Evolutionary conservation across 2,888 invertebrate species (phyloP).

Genomic region (Polietes domitor): DNA sequence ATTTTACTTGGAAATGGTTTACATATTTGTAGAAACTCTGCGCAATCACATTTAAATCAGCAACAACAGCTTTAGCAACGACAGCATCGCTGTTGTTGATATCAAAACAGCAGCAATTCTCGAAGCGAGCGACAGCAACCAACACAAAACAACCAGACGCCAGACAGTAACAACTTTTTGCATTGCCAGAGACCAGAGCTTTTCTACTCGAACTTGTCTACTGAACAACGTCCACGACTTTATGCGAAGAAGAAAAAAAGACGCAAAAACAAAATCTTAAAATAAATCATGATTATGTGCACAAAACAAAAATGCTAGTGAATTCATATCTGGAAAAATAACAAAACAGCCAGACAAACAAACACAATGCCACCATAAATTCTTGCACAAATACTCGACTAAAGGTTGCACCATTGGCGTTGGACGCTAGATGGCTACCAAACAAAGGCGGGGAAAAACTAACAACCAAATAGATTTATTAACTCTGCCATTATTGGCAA

Average conservation of each 20-base stretch:
- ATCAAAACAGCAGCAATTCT: not conserved
- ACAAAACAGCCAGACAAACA: constrained; percentile 3
- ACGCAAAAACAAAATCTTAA: not conserved
- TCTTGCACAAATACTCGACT: constrained; percentile 20
- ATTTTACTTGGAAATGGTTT: constrained; percentile 4
- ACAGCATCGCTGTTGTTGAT: constrained; percentile 4
- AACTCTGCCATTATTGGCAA: constrained; percentile 20
- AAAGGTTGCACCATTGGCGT: constrained; percentile 12
- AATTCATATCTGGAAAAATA: constrained; percentile 14
- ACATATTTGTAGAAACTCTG: not conserved
- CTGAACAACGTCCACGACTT: not conserved
- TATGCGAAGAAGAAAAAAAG: not conserved
- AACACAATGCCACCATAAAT: constrained; percentile 18
- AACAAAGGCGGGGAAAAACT: not conserved
- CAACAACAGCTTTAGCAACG: not conserved
- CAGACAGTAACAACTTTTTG: constrained; percentile 1
- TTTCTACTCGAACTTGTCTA: not conserved
- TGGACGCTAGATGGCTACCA: not conserved
- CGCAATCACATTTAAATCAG: constrained; percentile 6
- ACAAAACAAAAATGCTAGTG: not conserved
- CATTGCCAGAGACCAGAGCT: not conserved
- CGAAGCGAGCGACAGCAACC: not conserved
- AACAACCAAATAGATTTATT: constrained; percentile 24
- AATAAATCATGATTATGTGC: constrained; percentile 30
- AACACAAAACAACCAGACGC: not conserved